Evolutionary conservation across 2,797 vertebrate species (phyloP).

Genomic region (Lates japonicus): DNA sequence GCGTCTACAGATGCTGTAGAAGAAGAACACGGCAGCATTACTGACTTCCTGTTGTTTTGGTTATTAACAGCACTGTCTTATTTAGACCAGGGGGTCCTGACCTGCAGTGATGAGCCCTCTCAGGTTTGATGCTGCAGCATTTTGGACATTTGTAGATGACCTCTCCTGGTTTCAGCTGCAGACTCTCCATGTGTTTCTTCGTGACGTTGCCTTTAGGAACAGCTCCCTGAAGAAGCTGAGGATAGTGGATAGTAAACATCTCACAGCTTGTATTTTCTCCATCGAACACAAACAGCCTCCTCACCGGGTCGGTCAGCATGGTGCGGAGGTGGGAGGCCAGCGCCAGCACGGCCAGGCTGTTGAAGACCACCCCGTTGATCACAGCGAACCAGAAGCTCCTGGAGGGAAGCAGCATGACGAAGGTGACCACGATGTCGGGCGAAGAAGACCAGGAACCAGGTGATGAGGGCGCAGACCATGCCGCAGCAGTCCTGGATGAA

Average conservation of each 20-base stretch:
- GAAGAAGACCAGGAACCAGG: conserved; percentile 91
- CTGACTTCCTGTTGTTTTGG: too few relatives aligned
- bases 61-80: too few relatives aligned
- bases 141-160: conserved; percentile 94
- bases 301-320: conserved; percentile 93
- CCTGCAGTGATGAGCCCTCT: conserved; percentile 92
- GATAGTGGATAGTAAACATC: not conserved
- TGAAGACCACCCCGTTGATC: conserved; percentile 90
- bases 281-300: conserved; percentile 55
- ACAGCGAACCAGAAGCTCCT: conserved; percentile 91
- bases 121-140: conserved; percentile 93
- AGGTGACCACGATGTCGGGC: conserved; percentile 93
- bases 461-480: conserved; percentile 92
- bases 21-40: not conserved
- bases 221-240: conserved; percentile 32
- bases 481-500: conserved; percentile 93
- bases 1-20: conserved; percentile 89
- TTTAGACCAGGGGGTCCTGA: conserved; percentile 47
- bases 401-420: conserved; percentile 94
- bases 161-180: conserved; percentile 92
- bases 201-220: conserved; percentile 93
- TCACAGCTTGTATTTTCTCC: not conserved
- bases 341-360: conserved; percentile 89
- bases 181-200: conserved; percentile 91
- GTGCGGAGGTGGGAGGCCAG: conserved; percentile 91